These are phyloP conservation scores for Planiliza haematocheilus DNA, from an alignment of 2,113 vertebrate species.

Conservation along the genomic window DNA sequence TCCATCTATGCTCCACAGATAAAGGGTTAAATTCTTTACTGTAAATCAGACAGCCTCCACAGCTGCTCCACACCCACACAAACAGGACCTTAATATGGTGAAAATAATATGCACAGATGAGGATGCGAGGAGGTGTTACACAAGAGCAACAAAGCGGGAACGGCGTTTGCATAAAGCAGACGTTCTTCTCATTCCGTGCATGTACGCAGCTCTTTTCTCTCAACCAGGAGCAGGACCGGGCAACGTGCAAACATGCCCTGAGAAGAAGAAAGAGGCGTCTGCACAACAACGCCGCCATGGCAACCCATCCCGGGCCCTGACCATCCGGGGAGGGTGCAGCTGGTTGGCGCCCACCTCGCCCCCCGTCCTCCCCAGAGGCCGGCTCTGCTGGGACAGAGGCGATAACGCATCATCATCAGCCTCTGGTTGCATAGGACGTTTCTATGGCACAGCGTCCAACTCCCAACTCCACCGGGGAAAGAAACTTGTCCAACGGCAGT, in stretches of 20 bases:
- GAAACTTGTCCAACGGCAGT: conserved; percentile 5
- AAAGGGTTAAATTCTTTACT: too few species aligned
- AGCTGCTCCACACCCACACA: too few species aligned
- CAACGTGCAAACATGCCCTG: conserved; percentile 57
- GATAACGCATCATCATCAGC: not conserved
- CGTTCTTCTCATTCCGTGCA: not conserved
- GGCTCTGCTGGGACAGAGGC: conserved; percentile 40
- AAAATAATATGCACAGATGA: too few species aligned
- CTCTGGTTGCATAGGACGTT: conserved; percentile 11
- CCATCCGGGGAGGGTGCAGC: conserved; percentile 65
- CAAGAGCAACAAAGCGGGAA: too few species aligned
- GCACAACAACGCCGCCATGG: conserved; percentile 67
- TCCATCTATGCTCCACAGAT: too few species aligned
- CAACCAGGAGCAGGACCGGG: conserved; percentile 14
- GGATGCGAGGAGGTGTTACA: too few species aligned
- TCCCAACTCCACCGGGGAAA: conserved; percentile 27
- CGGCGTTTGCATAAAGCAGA: not conserved
- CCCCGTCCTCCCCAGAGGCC: conserved; percentile 51
- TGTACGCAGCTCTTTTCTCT: conserved; percentile 1
- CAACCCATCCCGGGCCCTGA: conserved; percentile 54
- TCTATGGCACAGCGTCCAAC: conserved; percentile 14
- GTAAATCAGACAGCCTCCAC: too few species aligned
- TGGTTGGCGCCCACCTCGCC: conserved; percentile 25
- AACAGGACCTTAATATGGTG: too few species aligned
- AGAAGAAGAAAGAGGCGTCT: conserved; percentile 31